A percentile compares a stretch with the other conserved stretches of the same genome.
Evolutionary conservation across 1,140 invertebrate species (phyloP).

Genomic region (Ladona fulva): DNA sequence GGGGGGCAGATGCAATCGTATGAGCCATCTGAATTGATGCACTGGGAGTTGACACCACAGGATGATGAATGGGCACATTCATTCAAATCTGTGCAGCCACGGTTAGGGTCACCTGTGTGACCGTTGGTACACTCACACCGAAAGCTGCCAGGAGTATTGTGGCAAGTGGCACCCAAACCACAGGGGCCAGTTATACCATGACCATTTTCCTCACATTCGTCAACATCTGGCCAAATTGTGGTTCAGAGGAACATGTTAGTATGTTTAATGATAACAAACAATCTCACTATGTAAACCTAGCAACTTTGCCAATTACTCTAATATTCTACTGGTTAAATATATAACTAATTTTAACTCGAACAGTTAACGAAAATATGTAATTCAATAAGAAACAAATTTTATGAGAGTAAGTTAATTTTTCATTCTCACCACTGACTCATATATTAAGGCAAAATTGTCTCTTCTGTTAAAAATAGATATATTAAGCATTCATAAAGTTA

Average conservation of each 20-base stretch:
- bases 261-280: too few species aligned
- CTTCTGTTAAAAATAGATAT: too few species aligned
- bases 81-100: constrained; percentile 51
- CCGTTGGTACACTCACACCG: constrained; percentile 65
- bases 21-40: constrained; percentile 38
- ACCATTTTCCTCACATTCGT: constrained; percentile 43
- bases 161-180: constrained; percentile 58
- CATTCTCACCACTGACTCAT: too few species aligned
- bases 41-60: constrained; percentile 38
- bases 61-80: constrained; percentile 43
- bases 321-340: too few species aligned
- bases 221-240: constrained; percentile 39
- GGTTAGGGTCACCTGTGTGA: constrained; percentile 45
- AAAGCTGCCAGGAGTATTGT: constrained; percentile 63
- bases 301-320: too few species aligned
- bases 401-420: too few species aligned
- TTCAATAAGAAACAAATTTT: too few species aligned
- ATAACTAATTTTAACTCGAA: too few species aligned
- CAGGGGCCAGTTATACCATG: constrained; percentile 42
- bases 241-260: constrained; percentile 6
- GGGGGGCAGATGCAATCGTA: constrained; percentile 36
- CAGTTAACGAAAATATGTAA: too few species aligned
- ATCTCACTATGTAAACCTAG: too few species aligned
- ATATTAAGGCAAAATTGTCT: too few species aligned
- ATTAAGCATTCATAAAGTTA: too few species aligned